These are phyloP conservation scores for Alcedo atthis DNA, from an alignment of 2,797 vertebrate genomes.

Conservation along the genomic window DNA sequence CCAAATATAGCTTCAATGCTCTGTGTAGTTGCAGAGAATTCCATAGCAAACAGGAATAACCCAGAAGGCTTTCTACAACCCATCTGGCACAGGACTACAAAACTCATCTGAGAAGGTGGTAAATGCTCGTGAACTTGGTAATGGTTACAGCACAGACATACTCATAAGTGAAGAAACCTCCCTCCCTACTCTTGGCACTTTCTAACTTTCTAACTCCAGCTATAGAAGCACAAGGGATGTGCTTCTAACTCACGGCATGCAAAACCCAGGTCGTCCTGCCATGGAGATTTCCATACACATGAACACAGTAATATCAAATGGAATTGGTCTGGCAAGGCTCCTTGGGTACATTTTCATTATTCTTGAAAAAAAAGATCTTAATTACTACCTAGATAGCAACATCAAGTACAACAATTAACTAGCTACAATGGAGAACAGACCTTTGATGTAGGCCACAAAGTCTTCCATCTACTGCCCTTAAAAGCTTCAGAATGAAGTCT, in stretches of 20 bases:
- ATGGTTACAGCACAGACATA: not conserved
- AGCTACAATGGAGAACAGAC: not conserved
- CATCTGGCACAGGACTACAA: not conserved
- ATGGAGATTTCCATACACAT: accelerated
- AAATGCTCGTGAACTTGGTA: not conserved
- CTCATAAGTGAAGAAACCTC: not conserved
- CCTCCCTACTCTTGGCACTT: not conserved
- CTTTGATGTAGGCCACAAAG: not conserved
- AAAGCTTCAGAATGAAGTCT: not conserved
- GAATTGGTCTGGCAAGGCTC: not conserved
- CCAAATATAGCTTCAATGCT: not conserved
- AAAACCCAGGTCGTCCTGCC: accelerated
- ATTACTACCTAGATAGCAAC: not conserved
- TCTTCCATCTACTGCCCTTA: not conserved
- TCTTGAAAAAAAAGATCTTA: not conserved
- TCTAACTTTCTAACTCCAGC: not conserved
- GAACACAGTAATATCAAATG: not conserved
- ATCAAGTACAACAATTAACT: not conserved
- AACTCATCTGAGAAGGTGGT: not conserved
- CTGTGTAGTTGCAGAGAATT: not conserved
- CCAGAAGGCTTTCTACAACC: not conserved
- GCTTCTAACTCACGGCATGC: accelerated
- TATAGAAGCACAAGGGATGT: not conserved
- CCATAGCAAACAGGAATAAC: not conserved
- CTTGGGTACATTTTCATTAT: not conserved